Percentiles rank a stretch among this genome's conserved stretches.
Evolutionary conservation across 2,113 vertebrate genomes (phyloP).

Genomic region (Aspidoscelis tigris): DNA sequence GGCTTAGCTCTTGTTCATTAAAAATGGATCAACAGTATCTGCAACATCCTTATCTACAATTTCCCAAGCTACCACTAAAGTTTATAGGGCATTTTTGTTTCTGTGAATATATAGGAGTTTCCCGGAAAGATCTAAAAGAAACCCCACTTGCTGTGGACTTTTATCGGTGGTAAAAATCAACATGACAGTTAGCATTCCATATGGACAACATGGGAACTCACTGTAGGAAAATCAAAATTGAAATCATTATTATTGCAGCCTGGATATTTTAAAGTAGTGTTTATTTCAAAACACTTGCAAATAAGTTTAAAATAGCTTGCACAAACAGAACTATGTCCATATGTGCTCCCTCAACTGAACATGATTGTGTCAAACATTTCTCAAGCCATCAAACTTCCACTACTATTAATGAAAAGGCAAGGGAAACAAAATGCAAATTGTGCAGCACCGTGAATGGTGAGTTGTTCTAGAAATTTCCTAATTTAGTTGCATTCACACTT

Average conservation of each 20-base stretch:
- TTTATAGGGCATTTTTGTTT: constrained; percentile 4
- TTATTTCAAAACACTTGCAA: constrained; percentile 39
- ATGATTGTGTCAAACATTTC: neutral
- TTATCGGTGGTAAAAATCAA: neutral
- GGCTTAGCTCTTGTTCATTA: constrained; percentile 24
- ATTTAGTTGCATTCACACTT: neutral
- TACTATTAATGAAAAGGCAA: neutral
- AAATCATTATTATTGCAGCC: constrained; percentile 6
- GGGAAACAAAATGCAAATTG: neutral
- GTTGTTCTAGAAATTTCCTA: neutral
- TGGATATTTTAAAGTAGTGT: constrained; percentile 31
- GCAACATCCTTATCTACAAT: constrained; percentile 3
- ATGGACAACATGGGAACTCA: neutral
- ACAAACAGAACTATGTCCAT: neutral
- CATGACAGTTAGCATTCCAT: neutral
- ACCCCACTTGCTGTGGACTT: neutral
- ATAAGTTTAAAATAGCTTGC: constrained; percentile 25
- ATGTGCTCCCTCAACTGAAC: neutral
- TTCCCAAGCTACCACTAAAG: constrained; percentile 11
- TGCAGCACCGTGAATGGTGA: too few species aligned
- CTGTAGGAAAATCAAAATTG: neutral
- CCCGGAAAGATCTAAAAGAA: constrained; percentile 19
- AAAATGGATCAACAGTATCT: constrained; percentile 17
- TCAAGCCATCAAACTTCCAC: neutral
- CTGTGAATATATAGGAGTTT: neutral